Evolutionary conservation across 1,140 invertebrate species (phyloP), one percentile per base, ranked within the genome.

Genomic region (Eriocheir sinensis): DNA sequence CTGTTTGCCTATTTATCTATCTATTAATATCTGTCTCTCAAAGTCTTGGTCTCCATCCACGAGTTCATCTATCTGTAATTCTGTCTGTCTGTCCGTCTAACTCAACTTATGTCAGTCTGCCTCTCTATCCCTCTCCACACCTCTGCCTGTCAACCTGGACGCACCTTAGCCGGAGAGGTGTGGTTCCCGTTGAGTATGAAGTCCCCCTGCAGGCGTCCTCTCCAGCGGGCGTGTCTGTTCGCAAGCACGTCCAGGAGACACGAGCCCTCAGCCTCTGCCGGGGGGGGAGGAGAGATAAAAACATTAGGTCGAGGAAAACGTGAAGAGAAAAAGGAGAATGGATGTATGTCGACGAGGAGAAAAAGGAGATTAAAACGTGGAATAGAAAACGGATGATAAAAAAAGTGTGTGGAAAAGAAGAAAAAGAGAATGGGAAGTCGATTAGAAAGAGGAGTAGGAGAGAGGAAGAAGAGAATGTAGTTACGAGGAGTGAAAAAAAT

Each of bases 121-220:
- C 80, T 32, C n/a, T 83, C 80, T 83, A 4, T 83, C 80, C 6
- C n/a, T 83, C n/a, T 83, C 80, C 27, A 8, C 27, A 4, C n/a
- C 3, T 81, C 12, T 17, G 2, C 12, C 9, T 53, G 48, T 4
- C 27, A n/a, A 12, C 0, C 1, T 9, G 3, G 2, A 38, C 81
- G 89, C 38, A 96, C 95, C 91, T 96, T 96, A 15, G 92, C 97
- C 0, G 98, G 97, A 36, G 98, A 97, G 40, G 99, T 98, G 41
- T 97, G 97, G 96, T 98, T 98, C 0, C 99, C 99, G 96, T 99
- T 99, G 0, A 99, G 97, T 2, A 99, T 97, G 95, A 99, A 98
- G 96, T 98, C 98, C 0, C 98, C 98, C 89, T 98, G 97, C 92
- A 98, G 97, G 40, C 97, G 97, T 21, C 96, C 96, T 9, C 96